phyloP scores from a whole-genome alignment of 2,888 invertebrate genomes.

The Caenorhabditis afra region DNA sequence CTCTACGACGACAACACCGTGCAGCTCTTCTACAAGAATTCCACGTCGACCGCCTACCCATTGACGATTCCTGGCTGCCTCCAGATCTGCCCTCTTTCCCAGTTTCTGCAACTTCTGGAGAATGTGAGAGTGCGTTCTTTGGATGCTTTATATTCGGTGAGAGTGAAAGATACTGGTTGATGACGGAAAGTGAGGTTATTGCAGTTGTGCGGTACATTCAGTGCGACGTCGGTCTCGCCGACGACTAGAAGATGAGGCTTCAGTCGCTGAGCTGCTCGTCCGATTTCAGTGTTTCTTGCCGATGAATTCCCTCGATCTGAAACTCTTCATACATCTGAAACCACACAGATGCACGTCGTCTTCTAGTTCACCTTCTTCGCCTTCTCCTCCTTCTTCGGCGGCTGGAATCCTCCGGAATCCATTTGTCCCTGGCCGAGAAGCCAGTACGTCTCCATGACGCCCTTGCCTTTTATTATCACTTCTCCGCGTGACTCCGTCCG shows the following conservation, averaged over 20 bases:
- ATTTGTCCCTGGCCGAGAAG: constrained; percentile 29
- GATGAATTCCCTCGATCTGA: constrained; percentile 43
- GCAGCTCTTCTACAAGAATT: constrained; percentile 59
- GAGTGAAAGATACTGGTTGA: neutral
- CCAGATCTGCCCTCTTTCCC: constrained; percentile 42
- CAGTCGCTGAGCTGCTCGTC: constrained; percentile 29
- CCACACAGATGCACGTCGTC: neutral
- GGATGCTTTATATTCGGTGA: constrained; percentile 42
- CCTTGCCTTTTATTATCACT: constrained; percentile 73
- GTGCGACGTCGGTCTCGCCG: neutral
- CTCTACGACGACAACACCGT: constrained; percentile 61
- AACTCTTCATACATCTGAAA: constrained; percentile 52
- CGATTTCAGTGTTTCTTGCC: constrained; percentile 45
- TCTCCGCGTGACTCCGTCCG: constrained; percentile 72
- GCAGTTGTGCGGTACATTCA: constrained; percentile 49
- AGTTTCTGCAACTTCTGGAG: constrained; percentile 46
- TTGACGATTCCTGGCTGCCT: constrained; percentile 50
- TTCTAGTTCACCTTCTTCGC: constrained; percentile 6
- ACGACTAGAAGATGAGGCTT: neutral
- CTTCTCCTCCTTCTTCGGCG: neutral
- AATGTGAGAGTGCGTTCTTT: constrained; percentile 41
- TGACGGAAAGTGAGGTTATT: neutral
- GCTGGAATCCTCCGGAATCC: no score
- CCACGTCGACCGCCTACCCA: constrained; percentile 33
- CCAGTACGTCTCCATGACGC: constrained; percentile 74